These are phyloP conservation scores for Zaprionus gabonicus DNA, from an alignment of 1,140 invertebrate genomes.

Conservation along the genomic window DNA sequence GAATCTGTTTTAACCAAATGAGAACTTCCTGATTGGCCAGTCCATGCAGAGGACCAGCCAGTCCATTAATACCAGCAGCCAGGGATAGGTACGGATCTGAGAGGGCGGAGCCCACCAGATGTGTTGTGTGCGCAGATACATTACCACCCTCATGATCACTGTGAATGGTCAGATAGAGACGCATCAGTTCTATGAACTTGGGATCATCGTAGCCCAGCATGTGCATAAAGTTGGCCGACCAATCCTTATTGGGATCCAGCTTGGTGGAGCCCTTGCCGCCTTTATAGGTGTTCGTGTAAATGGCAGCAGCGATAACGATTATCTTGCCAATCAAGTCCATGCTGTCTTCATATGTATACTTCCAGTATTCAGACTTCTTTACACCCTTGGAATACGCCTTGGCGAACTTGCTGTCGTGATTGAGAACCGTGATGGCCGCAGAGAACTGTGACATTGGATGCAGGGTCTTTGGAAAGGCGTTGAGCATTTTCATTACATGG, in stretches of 20 bases:
- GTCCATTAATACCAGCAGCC: conserved; percentile 95
- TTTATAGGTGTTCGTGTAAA: conserved; percentile 94
- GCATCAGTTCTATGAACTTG: conserved; percentile 95
- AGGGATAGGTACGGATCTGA: conserved; percentile 97
- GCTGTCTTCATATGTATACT: conserved; percentile 95
- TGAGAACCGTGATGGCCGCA: conserved; percentile 94
- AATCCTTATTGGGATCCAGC: conserved; percentile 94
- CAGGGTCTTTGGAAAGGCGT: conserved; percentile 95
- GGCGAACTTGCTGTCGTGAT: conserved; percentile 96
- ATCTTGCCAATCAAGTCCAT: conserved; percentile 98
- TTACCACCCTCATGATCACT: conserved; percentile 98
- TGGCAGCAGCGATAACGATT: conserved; percentile 95
- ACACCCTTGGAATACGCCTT: conserved; percentile 90
- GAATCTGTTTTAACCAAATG: conserved; percentile 92
- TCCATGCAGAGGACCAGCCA: conserved; percentile 97
- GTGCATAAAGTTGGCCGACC: conserved; percentile 95
- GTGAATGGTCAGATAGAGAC: conserved; percentile 97
- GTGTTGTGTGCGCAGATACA: conserved; percentile 96
- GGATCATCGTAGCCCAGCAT: conserved; percentile 95
- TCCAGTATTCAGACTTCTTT: conserved; percentile 76
- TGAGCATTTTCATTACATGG: conserved; percentile 96
- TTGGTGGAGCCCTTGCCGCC: conserved; percentile 93
- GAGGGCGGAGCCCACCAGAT: conserved; percentile 96
- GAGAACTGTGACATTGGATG: conserved; percentile 98
- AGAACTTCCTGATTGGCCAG: conserved; percentile 97